phyloP scores from a whole-genome alignment of 1,140 invertebrate species.

The Lasioglossum baleicum region DNA sequence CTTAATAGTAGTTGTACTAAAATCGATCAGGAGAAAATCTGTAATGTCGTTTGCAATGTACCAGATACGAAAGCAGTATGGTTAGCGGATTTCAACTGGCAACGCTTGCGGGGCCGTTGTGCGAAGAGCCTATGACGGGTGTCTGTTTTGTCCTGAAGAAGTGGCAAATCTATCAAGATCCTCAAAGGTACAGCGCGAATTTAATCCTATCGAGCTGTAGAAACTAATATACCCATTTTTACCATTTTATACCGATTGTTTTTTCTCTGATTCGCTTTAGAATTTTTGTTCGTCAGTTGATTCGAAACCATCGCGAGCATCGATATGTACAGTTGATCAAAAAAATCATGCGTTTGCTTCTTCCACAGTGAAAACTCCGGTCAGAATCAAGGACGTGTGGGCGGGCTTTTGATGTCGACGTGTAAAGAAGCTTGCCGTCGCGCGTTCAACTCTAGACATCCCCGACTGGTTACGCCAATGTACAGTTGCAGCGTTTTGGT shows the following conservation, averaged over 20 bases:
- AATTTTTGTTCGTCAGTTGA: not conserved
- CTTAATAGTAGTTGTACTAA: too few species aligned
- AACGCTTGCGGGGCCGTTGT: slow-evolving; percentile 92
- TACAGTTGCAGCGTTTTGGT: slow-evolving; percentile 96
- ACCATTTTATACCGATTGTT: not conserved
- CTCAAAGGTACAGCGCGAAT: slow-evolving; percentile 64
- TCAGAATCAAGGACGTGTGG: slow-evolving; percentile 76
- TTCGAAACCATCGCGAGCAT: not conserved
- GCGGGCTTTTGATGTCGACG: slow-evolving; percentile 95
- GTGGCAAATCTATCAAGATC: slow-evolving; percentile 84
- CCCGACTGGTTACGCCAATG: slow-evolving; percentile 97
- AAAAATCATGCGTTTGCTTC: not conserved
- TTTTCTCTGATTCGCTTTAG: not conserved
- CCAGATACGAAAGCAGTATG: slow-evolving; percentile 87
- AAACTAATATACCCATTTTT: not conserved
- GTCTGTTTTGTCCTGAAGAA: slow-evolving; percentile 94
- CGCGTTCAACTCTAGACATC: slow-evolving; percentile 93
- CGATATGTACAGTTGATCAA: not conserved
- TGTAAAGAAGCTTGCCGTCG: slow-evolving; percentile 93
- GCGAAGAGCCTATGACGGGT: slow-evolving; percentile 97
- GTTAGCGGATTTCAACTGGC: slow-evolving; percentile 97
- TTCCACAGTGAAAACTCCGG: slow-evolving; percentile 10
- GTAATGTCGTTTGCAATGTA: not conserved
- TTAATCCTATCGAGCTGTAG: not conserved
- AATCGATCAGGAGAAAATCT: not conserved